Evolutionary conservation across 2,797 vertebrate species (phyloP).

Genomic region (Cyprinodon diabolis): DNA sequence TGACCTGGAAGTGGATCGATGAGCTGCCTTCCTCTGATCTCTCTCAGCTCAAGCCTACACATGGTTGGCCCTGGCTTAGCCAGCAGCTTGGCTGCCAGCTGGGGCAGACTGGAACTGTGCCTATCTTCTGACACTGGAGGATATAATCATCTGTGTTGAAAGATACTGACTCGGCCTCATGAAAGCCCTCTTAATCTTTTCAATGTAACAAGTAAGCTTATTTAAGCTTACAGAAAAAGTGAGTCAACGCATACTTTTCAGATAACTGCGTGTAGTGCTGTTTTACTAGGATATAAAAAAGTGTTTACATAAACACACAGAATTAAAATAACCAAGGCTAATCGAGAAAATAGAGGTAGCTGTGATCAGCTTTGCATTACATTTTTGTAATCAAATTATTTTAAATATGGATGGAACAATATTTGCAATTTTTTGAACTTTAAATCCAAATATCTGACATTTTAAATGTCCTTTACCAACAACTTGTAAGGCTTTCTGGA

Average conservation of each 20-base stretch:
- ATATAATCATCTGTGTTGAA: constrained; percentile 42
- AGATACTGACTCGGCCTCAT: constrained; percentile 8
- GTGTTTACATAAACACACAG: not conserved
- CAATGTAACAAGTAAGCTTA: constrained; percentile 12
- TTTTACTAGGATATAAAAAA: not conserved
- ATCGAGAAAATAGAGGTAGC: not conserved
- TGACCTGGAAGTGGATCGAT: constrained; percentile 76
- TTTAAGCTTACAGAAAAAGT: constrained; percentile 15
- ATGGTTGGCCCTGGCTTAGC: constrained; percentile 31
- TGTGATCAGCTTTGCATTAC: not conserved
- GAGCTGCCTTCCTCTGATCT: constrained; percentile 58
- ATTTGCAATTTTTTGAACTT: too few relatives aligned
- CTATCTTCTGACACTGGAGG: constrained; percentile 34
- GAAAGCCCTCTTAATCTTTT: constrained; percentile 22
- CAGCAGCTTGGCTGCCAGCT: constrained; percentile 36
- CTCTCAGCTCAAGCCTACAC: constrained; percentile 27
- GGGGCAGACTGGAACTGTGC: constrained; percentile 22
- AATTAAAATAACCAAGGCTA: not conserved
- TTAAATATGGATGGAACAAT: too few relatives aligned
- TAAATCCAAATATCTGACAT: too few relatives aligned
- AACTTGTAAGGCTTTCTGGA: too few relatives aligned
- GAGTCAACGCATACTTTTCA: constrained; percentile 4
- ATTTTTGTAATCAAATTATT: constrained; percentile 2
- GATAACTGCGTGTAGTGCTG: not conserved
- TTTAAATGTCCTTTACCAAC: too few relatives aligned